Percentiles rank a stretch among this genome's conserved stretches.
phyloP scores from a whole-genome alignment of 2,113 vertebrate species.

The Macrotis lagotis region DNA sequence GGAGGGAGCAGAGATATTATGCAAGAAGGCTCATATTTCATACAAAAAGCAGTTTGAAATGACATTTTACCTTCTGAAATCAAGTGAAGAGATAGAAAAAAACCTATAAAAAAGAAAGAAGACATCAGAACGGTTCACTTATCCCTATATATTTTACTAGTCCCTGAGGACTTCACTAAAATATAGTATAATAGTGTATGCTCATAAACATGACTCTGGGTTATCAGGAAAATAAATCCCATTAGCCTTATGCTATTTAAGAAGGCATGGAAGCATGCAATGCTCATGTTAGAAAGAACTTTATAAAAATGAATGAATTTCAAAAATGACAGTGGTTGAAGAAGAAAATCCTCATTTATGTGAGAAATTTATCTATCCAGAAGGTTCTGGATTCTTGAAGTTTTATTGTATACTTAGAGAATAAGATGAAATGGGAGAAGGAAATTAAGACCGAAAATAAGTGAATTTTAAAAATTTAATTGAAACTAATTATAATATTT shows the following conservation, averaged over 20 bases:
- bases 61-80: not conserved
- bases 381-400: not conserved
- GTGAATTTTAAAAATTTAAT: not conserved
- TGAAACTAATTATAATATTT: conserved; percentile 32
- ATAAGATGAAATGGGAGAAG: not conserved
- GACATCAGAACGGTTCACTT: not conserved
- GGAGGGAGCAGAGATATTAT: not conserved
- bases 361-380: conserved; percentile 23
- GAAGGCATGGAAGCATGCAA: not conserved
- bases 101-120: not conserved
- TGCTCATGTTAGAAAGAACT: not conserved
- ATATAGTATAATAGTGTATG: not conserved
- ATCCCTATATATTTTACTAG: not conserved
- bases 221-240: not conserved
- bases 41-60: not conserved
- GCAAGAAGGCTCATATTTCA: not conserved
- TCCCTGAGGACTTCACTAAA: not conserved
- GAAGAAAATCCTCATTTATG: not conserved
- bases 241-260: not conserved
- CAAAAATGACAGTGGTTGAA: conserved; percentile 1
- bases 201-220: not conserved
- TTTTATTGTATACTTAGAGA: conserved; percentile 6
- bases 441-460: conserved; percentile 16
- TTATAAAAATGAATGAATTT: conserved; percentile 12
- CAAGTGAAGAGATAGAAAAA: not conserved